Base-by-base conservation (phyloP, 2,113 vertebrate species). In the Platichthys flesus region DNA sequence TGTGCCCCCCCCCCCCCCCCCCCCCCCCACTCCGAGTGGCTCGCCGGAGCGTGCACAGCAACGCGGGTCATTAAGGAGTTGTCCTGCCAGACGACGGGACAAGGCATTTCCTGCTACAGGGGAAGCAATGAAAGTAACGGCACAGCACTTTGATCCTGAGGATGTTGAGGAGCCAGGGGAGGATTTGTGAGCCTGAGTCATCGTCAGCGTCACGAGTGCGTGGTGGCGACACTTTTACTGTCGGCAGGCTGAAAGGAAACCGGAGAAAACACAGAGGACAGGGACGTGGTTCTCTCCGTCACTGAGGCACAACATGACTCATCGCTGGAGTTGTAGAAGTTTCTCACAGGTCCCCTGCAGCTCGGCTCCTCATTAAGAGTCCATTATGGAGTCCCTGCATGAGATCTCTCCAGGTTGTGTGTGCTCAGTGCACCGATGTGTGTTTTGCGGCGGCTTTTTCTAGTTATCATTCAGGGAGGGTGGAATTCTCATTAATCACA, bases 401-500 rank as follows among this genome's bases (percentile, higher is more conserved):
- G 16, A 76, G 55, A 72, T 57, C 61, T 74, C 31, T 54, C 59
- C 23, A n/a, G 68, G 62, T 24, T 80, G 63, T 31, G 31, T 31
- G 31, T 31, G 31, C 61, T 55, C 72, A 15, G 51, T 57, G 70
- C 5, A 13, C 63, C 54, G 24, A 54, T 65, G 71, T 84, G 74
- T 70, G 61, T 64, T 40, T 69, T 54, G 60, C 66, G n/a, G 49
- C 71, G 62, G 84, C 37, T 76, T 83, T 86, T 72, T 9, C 66
- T 82, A 82, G 77, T 90, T 86, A 88, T 89, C 77, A 83, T 82
- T 81, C 61, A 61, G 72, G 68, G 82, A 88, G 74, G 88, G 56
- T 81, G 57, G 83, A 83, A 88, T 87, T 84, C 78, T 85, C 79
- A 89, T 93, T 87, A 93, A 91, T 90, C 85, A 85, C 76, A 42